Conservation (phyloP, 2,888 invertebrate species). For the Bursaphelenchus okinawaensis region DNA sequence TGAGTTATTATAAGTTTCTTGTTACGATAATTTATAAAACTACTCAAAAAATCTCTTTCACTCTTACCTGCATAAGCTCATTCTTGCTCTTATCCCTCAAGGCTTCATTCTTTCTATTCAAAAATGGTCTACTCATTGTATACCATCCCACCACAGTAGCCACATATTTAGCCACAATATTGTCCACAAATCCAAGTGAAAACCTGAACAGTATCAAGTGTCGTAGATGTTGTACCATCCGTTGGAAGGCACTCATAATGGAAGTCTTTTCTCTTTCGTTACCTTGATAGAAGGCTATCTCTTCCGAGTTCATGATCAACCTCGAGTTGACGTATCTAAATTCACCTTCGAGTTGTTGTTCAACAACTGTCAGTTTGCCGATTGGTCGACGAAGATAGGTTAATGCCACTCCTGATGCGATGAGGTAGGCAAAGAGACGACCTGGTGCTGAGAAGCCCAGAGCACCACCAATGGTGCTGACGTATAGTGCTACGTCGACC, state of each 20-base stretch:
- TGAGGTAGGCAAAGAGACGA: slow-evolving; percentile 78
- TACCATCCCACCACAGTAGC: slow-evolving; percentile 93
- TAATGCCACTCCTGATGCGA: slow-evolving; percentile 77
- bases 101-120: slow-evolving; percentile 68
- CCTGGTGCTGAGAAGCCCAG: slow-evolving; percentile 81
- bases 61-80: slow-evolving; percentile 68
- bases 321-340: slow-evolving; percentile 92
- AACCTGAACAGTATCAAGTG: slow-evolving; percentile 40
- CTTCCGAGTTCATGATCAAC: slow-evolving; percentile 92
- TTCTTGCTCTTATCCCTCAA: slow-evolving; percentile 73
- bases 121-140: slow-evolving; percentile 88
- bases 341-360: slow-evolving; percentile 96
- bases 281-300: slow-evolving; percentile 70
- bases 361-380: slow-evolving; percentile 80
- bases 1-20: too few species aligned
- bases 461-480: slow-evolving; percentile 78
- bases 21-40: not conserved
- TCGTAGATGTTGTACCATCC: slow-evolving; percentile 64
- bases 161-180: slow-evolving; percentile 89
- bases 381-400: slow-evolving; percentile 63
- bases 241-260: slow-evolving; percentile 79
- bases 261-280: slow-evolving; percentile 77
- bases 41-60: not conserved
- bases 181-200: slow-evolving; percentile 85
- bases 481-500: slow-evolving; percentile 86